A percentile compares a stretch with the other conserved stretches of the same genome.
phyloP scores from a whole-genome alignment of 2,797 vertebrate genomes.

The Mormyrops attenuatus region DNA sequence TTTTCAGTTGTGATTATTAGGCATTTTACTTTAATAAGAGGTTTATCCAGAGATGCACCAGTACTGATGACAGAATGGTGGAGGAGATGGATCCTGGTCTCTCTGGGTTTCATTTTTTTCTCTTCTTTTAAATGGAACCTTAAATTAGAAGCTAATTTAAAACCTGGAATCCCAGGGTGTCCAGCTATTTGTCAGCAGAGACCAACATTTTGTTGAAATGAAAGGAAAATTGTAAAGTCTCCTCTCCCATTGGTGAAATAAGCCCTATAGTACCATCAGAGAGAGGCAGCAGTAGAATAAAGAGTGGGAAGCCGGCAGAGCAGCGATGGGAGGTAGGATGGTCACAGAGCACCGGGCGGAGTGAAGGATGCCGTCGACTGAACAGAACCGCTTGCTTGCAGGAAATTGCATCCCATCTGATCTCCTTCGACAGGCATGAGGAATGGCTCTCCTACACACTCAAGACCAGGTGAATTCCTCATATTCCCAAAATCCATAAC shows the following conservation, averaged over 20 bases:
- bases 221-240: not conserved
- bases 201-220: not conserved
- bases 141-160: not conserved
- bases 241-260: not conserved
- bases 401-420: constrained; percentile 82
- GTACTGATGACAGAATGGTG: not conserved
- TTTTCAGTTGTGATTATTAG: not conserved
- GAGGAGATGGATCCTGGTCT: not conserved
- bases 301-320: not conserved
- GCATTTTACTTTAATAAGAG: not conserved
- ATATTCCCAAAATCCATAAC: not conserved
- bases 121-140: not conserved
- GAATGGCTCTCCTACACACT: constrained; percentile 79
- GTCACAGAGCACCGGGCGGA: not conserved
- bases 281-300: not conserved
- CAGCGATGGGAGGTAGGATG: not conserved
- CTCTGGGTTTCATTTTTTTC: not conserved
- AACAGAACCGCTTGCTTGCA: constrained; percentile 37
- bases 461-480: constrained; percentile 67
- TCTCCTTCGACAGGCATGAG: constrained; percentile 79
- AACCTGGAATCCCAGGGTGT: not conserved
- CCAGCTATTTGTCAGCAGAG: not conserved
- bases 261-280: not conserved
- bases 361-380: not conserved
- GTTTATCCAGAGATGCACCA: not conserved